Base-by-base conservation (phyloP, 2,113 vertebrate genomes). In the Himantopus leucocephalus region DNA sequence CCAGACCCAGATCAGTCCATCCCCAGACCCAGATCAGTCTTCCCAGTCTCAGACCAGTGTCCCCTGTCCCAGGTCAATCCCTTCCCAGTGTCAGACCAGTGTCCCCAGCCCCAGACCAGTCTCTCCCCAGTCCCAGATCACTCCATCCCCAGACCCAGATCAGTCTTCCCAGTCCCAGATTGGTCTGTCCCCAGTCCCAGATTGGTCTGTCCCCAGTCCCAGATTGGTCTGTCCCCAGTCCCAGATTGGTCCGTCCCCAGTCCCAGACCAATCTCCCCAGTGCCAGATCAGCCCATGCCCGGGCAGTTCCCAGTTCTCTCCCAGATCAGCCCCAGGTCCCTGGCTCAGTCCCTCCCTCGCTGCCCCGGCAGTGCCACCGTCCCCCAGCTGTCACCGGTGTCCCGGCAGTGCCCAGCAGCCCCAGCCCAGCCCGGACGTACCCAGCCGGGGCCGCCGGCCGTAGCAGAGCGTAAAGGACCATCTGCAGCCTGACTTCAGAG, bases 61-160 rank as follows among this genome's bases (percentile, higher is more conserved):
- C 21, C 16, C 32, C 53, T 45, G 23, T 6, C 14, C 21, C 21
- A 34, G 37, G 13, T 2, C 32, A 10, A 8, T 20, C 45, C 45
- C 19, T 18, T 4, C 18, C 45, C 45, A 19, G 17, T 7, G 4
- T 18, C 45, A 55, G 26, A 30, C 6, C 63, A 45, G 41, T 45
- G 3, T 34, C 21, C 23, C 23, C 53, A 58, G 24, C 4, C 10
- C 21, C 21, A 34, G 14, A 2, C 2, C 7, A 3, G 4, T 34
- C 10, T 11, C 8, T n/a, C 9, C 14, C 30, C 76, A 56, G 14
- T 4, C 6, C 58, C 26, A 4, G 4, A 48, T 4, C 12, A 5
- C 2, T 39, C 20, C 32, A 9, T 52, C 7, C 50, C 50, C 50
- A 27, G 24, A 16, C 26, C 50, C 23, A 52, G 50, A 27, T 6